Evolutionary conservation across 2,797 vertebrate genomes (phyloP).

Genomic region (Pelochelys cantorii): DNA sequence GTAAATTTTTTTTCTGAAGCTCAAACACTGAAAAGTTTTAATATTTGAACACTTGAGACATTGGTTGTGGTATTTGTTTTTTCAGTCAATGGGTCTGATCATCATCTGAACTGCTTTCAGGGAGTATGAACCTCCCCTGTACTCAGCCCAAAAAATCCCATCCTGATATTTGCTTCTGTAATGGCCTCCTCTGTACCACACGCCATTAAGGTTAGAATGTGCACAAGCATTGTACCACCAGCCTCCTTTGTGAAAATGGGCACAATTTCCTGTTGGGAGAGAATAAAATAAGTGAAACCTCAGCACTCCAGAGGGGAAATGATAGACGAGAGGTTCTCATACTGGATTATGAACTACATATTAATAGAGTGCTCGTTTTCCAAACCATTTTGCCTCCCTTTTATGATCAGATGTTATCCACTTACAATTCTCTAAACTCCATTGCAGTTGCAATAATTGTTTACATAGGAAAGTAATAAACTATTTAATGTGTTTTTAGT

Average conservation of each 20-base stretch:
- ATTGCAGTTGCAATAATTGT: background rate
- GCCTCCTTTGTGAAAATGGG: constrained; percentile 96
- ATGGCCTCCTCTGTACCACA: constrained; percentile 95
- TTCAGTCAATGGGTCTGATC: constrained; percentile 96
- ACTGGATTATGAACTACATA: background rate
- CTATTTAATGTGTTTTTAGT: background rate
- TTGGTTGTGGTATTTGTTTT: background rate
- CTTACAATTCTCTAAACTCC: background rate
- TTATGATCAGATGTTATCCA: background rate
- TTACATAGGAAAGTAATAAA: rapidly evolving
- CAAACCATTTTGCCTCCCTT: rapidly evolving
- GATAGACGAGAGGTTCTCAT: rapidly evolving
- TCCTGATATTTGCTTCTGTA: constrained; percentile 98
- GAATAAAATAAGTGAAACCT: constrained; percentile 9
- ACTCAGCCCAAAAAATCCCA: constrained; percentile 98
- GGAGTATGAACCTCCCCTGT: constrained; percentile 96
- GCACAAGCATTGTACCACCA: constrained; percentile 98
- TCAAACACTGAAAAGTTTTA: constrained; percentile 34
- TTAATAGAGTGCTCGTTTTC: background rate
- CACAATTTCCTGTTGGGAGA: constrained; percentile 89
- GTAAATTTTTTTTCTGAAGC: constrained; percentile 57
- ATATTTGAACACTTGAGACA: background rate
- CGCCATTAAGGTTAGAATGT: constrained; percentile 95
- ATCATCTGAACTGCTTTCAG: constrained; percentile 94
- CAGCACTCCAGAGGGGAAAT: background rate